phyloP scores from a whole-genome alignment of 2,113 vertebrate species.

The Nycticebus coucang region DNA sequence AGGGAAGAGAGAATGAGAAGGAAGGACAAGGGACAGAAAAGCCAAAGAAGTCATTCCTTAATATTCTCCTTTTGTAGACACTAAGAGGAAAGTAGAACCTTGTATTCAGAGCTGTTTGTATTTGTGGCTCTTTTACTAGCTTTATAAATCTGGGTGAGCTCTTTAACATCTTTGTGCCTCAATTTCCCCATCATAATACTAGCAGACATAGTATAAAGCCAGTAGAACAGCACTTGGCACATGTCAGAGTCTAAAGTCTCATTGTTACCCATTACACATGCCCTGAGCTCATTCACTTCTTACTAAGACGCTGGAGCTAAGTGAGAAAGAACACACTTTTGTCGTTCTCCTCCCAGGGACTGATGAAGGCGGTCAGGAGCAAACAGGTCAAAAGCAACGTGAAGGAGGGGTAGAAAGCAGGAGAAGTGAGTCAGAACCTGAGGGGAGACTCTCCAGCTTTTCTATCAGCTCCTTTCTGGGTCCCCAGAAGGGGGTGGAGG shows the following conservation, averaged over 20 bases:
- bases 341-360: background rate
- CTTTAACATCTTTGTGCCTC: background rate
- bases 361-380: background rate
- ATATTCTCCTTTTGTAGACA: background rate
- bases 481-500: background rate
- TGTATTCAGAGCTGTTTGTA: background rate
- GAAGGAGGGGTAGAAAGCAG: background rate
- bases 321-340: background rate
- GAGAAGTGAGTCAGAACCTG: background rate
- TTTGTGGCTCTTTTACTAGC: background rate
- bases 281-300: background rate
- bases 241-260: background rate
- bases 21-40: background rate
- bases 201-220: background rate
- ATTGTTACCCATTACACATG: background rate
- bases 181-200: background rate
- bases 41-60: background rate
- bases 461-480: background rate
- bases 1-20: background rate
- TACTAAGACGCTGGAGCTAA: background rate
- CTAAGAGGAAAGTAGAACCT: background rate
- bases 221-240: background rate
- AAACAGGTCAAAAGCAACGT: background rate
- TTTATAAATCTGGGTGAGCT: background rate
- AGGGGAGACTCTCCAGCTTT: background rate